These are phyloP conservation scores for Drosophila pachea DNA, from an alignment of 1,140 invertebrate species.

Conservation along the genomic window DNA sequence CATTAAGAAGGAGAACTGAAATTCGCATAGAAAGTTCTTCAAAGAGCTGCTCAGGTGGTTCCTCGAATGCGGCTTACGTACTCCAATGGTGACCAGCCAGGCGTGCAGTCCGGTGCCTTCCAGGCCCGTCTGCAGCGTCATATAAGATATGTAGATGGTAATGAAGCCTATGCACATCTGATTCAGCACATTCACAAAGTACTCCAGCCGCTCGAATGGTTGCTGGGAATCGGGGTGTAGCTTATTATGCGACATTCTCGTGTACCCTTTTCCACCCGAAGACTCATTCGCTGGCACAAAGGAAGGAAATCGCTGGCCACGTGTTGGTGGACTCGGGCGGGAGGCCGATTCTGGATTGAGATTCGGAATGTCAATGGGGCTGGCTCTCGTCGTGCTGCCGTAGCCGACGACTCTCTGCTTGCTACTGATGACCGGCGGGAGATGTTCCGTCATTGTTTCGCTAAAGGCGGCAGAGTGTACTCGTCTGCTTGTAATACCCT, in stretches of 20 bases:
- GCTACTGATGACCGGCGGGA: slow-evolving; percentile 50
- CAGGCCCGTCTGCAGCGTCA: slow-evolving; percentile 59
- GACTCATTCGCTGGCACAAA: slow-evolving; percentile 48
- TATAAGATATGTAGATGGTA: slow-evolving; percentile 73
- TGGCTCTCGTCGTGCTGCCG: slow-evolving; percentile 55
- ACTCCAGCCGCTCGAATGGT: slow-evolving; percentile 50
- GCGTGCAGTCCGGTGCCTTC: slow-evolving; percentile 57
- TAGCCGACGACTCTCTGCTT: slow-evolving; percentile 51
- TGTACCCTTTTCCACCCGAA: slow-evolving; percentile 30
- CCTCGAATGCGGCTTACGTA: slow-evolving; percentile 27
- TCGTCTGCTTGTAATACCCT: background rate
- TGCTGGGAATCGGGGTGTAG: slow-evolving; percentile 31
- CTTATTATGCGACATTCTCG: slow-evolving; percentile 53
- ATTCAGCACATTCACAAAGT: slow-evolving; percentile 66
- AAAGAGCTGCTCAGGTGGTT: background rate
- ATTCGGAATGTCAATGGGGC: background rate
- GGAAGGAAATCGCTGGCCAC: slow-evolving; percentile 27
- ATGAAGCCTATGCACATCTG: slow-evolving; percentile 75
- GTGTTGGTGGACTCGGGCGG: background rate
- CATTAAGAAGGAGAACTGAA: slow-evolving; percentile 73
- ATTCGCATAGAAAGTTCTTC: background rate
- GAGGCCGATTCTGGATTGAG: background rate
- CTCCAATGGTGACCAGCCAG: slow-evolving; percentile 74
- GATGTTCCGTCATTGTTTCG: slow-evolving; percentile 48
- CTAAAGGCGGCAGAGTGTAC: background rate